Evolutionary conservation across 2,888 invertebrate species (phyloP).

Genomic region (Catotricha subobsoleta): DNA sequence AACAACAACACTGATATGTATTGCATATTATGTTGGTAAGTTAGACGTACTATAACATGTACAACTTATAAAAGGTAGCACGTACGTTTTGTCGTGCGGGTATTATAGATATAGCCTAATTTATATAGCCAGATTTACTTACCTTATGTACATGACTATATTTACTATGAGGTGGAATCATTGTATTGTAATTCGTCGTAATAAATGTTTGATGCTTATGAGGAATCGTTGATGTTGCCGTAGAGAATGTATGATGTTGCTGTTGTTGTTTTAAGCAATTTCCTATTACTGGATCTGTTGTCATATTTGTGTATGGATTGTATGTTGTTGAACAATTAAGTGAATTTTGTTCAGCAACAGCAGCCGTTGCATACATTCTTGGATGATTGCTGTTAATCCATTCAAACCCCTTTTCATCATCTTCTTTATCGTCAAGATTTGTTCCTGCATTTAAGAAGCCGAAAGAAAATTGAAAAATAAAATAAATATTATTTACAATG

Average conservation of each 20-base stretch:
- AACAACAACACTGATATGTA: no score
- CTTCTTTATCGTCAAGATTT: slow-evolving; percentile 24
- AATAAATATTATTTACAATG: neutral
- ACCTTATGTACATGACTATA: slow-evolving; percentile 7
- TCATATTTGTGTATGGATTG: slow-evolving; percentile 1
- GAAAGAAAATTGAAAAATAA: neutral
- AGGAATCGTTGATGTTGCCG: slow-evolving; percentile 1
- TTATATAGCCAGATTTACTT: slow-evolving; percentile 1
- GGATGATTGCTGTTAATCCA: slow-evolving; percentile 28
- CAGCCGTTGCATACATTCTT: slow-evolving; percentile 28
- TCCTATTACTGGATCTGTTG: neutral
- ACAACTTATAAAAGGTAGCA: no score
- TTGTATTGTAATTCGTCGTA: slow-evolving; percentile 25
- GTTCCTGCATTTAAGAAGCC: slow-evolving; percentile 7
- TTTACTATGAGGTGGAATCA: slow-evolving; percentile 26
- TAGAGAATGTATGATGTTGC: neutral
- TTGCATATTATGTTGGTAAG: no score
- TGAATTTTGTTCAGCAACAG: slow-evolving; percentile 25
- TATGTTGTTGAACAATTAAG: slow-evolving; percentile 6
- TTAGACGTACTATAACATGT: no score
- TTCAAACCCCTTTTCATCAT: slow-evolving; percentile 20
- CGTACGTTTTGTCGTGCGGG: neutral
- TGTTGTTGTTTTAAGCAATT: neutral
- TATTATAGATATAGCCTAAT: neutral
- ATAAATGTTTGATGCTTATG: slow-evolving; percentile 20